These are phyloP conservation scores for Coregonus clupeaformis DNA, from an alignment of 2,113 vertebrate genomes.

Conservation along the genomic window DNA sequence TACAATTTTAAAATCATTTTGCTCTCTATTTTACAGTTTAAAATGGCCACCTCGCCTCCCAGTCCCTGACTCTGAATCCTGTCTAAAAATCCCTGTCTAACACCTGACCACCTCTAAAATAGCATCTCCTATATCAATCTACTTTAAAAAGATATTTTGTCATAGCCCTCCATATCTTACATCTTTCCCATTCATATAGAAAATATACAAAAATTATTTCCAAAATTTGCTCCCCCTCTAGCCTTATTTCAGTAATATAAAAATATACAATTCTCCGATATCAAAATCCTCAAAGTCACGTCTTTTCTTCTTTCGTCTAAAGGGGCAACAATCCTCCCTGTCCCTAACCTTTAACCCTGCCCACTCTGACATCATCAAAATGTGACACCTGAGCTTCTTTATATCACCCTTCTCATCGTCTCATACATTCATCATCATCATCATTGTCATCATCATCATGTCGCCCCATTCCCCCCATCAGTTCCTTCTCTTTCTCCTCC, in stretches of 20 bases:
- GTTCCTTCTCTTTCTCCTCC: conserved; percentile 43
- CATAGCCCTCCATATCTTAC: conserved; percentile 39
- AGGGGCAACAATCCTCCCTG: conserved; percentile 22
- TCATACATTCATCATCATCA: conserved; percentile 70
- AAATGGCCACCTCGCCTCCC: conserved; percentile 52
- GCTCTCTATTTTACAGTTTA: conserved; percentile 70
- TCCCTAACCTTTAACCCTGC: conserved; percentile 59
- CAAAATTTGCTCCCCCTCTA: conserved; percentile 70
- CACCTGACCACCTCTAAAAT: conserved; percentile 57
- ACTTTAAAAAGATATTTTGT: conserved; percentile 61
- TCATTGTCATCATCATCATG: conserved; percentile 21
- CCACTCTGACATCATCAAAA: conserved; percentile 19
- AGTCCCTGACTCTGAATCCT: conserved; percentile 49
- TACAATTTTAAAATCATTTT: conserved; percentile 65
- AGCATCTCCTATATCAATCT: conserved; percentile 47
- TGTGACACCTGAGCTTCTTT: conserved; percentile 67
- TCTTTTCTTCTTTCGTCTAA: conserved; percentile 51
- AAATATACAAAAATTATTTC: conserved; percentile 80
- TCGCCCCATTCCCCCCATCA: conserved; percentile 39
- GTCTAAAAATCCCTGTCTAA: conserved; percentile 50
- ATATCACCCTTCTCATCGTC: conserved; percentile 52
- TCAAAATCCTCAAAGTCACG: conserved; percentile 76
- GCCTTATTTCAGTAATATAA: conserved; percentile 74
- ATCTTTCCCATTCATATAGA: conserved; percentile 64
- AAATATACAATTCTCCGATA: conserved; percentile 81